A percentile compares a stretch with the other conserved stretches of the same genome.
Evolutionary conservation across 2,797 vertebrate genomes (phyloP).

Genomic region (Notolabrus celidotus): DNA sequence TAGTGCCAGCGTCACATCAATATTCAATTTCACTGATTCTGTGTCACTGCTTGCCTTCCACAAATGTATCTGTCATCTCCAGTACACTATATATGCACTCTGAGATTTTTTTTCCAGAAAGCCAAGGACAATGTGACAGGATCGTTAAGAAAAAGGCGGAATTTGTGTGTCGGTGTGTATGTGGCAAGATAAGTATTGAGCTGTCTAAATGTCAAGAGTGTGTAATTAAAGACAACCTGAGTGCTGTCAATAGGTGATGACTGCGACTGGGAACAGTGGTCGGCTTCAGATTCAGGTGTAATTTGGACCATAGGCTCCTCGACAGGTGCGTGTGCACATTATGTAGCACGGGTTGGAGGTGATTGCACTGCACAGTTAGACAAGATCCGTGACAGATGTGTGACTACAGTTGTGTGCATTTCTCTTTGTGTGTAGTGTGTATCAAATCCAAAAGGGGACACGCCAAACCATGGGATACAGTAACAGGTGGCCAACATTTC

Average conservation of each 20-base stretch:
- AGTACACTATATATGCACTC: slow-evolving; percentile 36
- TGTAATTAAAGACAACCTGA: slow-evolving; percentile 74
- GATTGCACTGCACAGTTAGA: slow-evolving; percentile 39
- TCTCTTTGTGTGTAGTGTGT: slow-evolving; percentile 3
- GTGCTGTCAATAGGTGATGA: slow-evolving; percentile 71
- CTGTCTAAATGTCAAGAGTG: slow-evolving; percentile 67
- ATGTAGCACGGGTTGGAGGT: slow-evolving; percentile 33
- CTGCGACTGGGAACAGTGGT: slow-evolving; percentile 59
- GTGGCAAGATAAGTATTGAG: slow-evolving; percentile 48
- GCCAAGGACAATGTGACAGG: slow-evolving; percentile 62
- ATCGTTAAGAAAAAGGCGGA: slow-evolving; percentile 41
- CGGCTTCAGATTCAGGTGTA: slow-evolving; percentile 53
- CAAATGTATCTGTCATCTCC: slow-evolving; percentile 42
- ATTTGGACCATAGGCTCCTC: slow-evolving; percentile 60
- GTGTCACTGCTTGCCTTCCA: slow-evolving; percentile 42
- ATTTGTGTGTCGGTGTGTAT: slow-evolving; percentile 31
- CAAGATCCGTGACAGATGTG: slow-evolving; percentile 42
- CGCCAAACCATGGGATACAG: slow-evolving; percentile 23
- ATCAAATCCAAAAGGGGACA: slow-evolving; percentile 26
- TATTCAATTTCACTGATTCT: slow-evolving; percentile 60
- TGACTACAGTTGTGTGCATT: slow-evolving; percentile 10
- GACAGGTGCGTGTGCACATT: slow-evolving; percentile 38
- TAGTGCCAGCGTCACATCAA: slow-evolving; percentile 47
- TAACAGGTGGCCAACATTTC: slow-evolving; percentile 24
- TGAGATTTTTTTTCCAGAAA: slow-evolving; percentile 56